Conservation (phyloP, 1,140 invertebrate genomes). For the Plodia interpunctella region DNA sequence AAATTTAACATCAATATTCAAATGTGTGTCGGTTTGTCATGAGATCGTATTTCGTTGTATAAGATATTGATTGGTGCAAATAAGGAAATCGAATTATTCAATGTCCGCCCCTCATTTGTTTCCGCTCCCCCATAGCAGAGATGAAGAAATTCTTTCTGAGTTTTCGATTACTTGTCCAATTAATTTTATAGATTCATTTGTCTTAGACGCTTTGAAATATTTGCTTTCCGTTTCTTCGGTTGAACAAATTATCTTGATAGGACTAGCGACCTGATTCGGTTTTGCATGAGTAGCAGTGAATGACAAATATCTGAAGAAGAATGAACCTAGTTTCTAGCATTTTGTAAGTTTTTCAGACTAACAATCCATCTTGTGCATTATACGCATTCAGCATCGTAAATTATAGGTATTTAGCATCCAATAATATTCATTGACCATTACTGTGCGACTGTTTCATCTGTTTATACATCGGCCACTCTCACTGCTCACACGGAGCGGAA, state of each 20-base stretch:
- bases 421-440: not conserved
- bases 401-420: too few species aligned
- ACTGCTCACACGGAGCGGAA: conserved; percentile 15
- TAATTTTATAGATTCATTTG: conserved; percentile 77
- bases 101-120: conserved; percentile 75
- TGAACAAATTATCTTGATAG: conserved; percentile 6
- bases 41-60: conserved; percentile 58
- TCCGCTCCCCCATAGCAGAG: conserved; percentile 66
- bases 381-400: too few species aligned
- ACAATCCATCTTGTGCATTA: too few species aligned
- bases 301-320: too few species aligned
- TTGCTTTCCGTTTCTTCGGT: conserved; percentile 27
- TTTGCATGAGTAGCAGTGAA: not conserved
- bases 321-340: too few species aligned
- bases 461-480: conserved; percentile 19
- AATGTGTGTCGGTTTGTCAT: conserved; percentile 24
- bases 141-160: conserved; percentile 76
- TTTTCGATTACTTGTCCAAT: conserved; percentile 77
- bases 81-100: conserved; percentile 77
- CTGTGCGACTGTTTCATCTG: not conserved
- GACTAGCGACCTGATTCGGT: not conserved
- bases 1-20: conserved; percentile 21
- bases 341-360: too few species aligned
- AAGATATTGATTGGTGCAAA: conserved; percentile 75
- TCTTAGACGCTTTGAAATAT: conserved; percentile 64